Evolutionary conservation across 2,888 invertebrate genomes (phyloP).

Genomic region (Gortyna flavago): DNA sequence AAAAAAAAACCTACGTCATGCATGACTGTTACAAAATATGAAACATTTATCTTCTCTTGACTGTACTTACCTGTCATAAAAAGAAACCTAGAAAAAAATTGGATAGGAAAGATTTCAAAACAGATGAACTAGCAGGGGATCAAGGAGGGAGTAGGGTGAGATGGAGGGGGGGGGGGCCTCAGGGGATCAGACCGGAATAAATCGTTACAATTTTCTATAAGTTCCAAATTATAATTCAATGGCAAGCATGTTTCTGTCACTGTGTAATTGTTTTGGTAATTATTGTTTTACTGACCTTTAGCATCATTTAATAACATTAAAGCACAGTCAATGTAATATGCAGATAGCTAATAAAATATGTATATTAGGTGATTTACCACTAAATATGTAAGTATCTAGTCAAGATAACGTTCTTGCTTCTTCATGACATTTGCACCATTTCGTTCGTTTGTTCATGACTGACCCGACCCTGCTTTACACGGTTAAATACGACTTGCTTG

Average conservation of each 20-base stretch:
- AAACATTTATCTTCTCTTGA: too few species aligned
- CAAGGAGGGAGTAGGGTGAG: too few species aligned
- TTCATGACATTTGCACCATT: background rate
- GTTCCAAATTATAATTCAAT: background rate
- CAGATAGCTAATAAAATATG: constrained; percentile 1
- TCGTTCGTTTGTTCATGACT: too few species aligned
- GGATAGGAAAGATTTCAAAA: too few species aligned
- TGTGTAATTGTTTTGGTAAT: constrained; percentile 22
- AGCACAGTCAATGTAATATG: constrained; percentile 29
- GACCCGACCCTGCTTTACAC: too few species aligned
- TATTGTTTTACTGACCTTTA: constrained; percentile 45
- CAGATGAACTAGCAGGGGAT: too few species aligned
- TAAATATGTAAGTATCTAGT: background rate
- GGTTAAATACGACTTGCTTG: too few species aligned
- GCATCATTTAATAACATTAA: constrained; percentile 1
- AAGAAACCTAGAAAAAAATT: too few species aligned
- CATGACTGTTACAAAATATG: too few species aligned
- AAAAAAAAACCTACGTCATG: background rate
- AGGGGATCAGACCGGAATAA: too few species aligned
- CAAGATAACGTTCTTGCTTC: constrained; percentile 15
- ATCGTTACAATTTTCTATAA: background rate
- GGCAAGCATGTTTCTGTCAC: background rate
- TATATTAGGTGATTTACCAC: background rate
- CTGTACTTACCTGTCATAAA: too few species aligned
- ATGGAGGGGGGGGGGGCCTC: too few species aligned